Evolutionary conservation across 2,113 vertebrate species (phyloP), one percentile per base, ranked within the genome.

Genomic region (Delphinus delphis): DNA sequence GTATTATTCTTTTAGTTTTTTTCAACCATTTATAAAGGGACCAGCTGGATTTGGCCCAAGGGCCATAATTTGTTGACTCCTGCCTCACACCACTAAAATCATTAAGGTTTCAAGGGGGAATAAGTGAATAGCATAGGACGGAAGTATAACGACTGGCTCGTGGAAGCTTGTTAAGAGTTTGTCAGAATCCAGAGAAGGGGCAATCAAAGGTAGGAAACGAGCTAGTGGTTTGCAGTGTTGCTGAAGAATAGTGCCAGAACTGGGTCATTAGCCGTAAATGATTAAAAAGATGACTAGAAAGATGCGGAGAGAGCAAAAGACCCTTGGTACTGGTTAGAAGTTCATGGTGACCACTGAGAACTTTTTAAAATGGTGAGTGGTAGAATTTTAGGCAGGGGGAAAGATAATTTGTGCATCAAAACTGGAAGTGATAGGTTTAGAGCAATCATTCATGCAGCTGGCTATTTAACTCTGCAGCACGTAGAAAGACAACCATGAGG

Each of bases 141-240:
- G 11, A 70, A 3, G 12, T 26, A 62, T 41, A 62, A 80, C 18
- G 53, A 58, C 77, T n/a, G 20, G 73, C n/a, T 91, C 26, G 73
- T 65, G 15, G 81, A 77, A 79, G 18, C 31, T 26, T 14, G 41
- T 44, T 73, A 23, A 53, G 58, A n/a, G 53, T 71, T 94, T 33
- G 23, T 50, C 26, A 86, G 38, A 89, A 71, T 26, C 21, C 55
- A 44, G 79, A 81, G 71, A 94, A 90, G 53, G 36, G 62, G 12
- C 44, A 8, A 2, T 82, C 36, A 90, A 31, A 28, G 38, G 28
- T 36, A 44, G 82, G 82, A 74, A 44, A 70, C 58, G 36, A 68
- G 26, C 60, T 28, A 33, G 41, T 2, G 3, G 3, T 23, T 23
- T 60, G 0, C 5, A 15, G 7, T 9, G 8, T 55, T 14, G 13